Base-by-base conservation (phyloP, 2,888 invertebrate genomes). In the Bembecia ichneumoniformis region DNA sequence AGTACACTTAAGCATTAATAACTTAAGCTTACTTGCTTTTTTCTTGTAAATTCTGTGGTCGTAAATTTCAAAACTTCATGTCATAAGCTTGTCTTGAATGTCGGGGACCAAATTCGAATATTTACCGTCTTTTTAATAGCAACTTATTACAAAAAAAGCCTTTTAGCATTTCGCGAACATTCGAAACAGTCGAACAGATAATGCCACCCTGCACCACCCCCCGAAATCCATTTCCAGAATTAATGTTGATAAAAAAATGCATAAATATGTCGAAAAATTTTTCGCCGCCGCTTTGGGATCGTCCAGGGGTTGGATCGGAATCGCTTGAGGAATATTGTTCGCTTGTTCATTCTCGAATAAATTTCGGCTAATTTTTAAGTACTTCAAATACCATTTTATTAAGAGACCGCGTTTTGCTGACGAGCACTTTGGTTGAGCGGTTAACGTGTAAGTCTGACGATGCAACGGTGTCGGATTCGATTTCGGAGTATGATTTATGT, bases 161-260 rank as follows among this genome's bases (percentile, higher is more conserved):
- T 52, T 52, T 51, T 51, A 52, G 52, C 52, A 52, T 52, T 52
- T 52, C 52, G 14, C 47, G 48, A 56, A 54, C 58, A 60, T 62
- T 56, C 58, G 51, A 55, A 62, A 56, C 59, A 62, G 58, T 58
- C 55, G 58, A 57, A 55, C 59, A 58, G 59, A 64, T 59, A 60
- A 59, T 52, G 52, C 55, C 53, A 58, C 56, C 54, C 28, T 28
- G 28, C 28, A 9, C 28, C 28, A 28, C 15, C 59, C 68, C 64
- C 65, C 63, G 61, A 74, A 81, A 82, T 74, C 74, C 80, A 83
- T 82, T 71, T 75, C 65, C 66, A 55, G 72, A 74, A 82, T 81
- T 81, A 77, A 68, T 72, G 66, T 75, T 73, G 57, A 79, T 74
- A 66, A 62, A 72, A 60, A 57, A 57, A 53, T 64, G 69, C 68